Conservation (phyloP, 1,140 invertebrate genomes). For the Solenopsis invicta region DNA sequence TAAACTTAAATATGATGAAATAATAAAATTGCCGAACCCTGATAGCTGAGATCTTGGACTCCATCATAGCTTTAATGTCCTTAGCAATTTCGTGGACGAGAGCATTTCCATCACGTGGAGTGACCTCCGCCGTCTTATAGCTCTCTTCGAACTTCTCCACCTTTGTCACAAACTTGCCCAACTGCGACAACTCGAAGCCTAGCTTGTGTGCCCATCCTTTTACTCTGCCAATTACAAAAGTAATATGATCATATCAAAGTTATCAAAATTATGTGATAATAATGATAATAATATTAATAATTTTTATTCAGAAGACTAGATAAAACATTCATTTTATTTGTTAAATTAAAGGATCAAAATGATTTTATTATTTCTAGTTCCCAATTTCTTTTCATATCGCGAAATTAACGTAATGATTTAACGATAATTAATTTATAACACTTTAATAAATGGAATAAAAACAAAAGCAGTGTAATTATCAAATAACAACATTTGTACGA, state of each 20-base stretch:
- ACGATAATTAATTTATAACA: constrained; percentile 6
- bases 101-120: constrained; percentile 90
- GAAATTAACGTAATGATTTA: neutral
- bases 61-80: constrained; percentile 94
- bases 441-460: neutral
- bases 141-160: constrained; percentile 92
- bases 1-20: neutral
- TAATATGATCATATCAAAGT: neutral
- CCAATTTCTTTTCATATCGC: neutral
- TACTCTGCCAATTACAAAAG: constrained; percentile 86
- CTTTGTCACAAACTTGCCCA: constrained; percentile 91
- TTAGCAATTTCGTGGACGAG: constrained; percentile 92
- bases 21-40: constrained; percentile 86
- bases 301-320: neutral
- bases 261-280: no score
- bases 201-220: constrained; percentile 91
- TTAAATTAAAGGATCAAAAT: neutral
- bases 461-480: neutral
- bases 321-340: neutral
- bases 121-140: constrained; percentile 91
- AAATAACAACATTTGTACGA: neutral
- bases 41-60: constrained; percentile 94
- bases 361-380: neutral
- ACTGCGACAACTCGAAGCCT: constrained; percentile 90
- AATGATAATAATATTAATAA: neutral